Conservation (phyloP, 2,888 invertebrate species). For the Vanessa cardui region DNA sequence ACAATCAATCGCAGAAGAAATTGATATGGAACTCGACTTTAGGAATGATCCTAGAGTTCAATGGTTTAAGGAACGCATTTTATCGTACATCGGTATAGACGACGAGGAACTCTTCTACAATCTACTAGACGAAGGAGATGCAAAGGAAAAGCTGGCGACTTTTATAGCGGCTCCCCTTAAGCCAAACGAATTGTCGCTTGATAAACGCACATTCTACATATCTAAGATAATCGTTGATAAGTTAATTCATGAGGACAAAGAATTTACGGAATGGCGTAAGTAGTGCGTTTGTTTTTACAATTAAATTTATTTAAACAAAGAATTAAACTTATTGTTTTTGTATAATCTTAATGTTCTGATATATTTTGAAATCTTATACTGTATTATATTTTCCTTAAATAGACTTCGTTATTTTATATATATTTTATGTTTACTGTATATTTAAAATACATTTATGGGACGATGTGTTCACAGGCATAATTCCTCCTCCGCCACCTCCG, state of each 20-base stretch:
- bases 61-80: conserved; percentile 87
- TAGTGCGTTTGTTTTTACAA: not conserved
- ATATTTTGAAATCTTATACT: no score
- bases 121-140: conserved; percentile 80
- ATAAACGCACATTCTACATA: conserved; percentile 85
- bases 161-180: conserved; percentile 56
- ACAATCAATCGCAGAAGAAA: conserved; percentile 25
- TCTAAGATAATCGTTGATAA: conserved; percentile 88
- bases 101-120: conserved; percentile 83
- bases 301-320: no score
- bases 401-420: not conserved
- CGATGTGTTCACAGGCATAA: conserved; percentile 52
- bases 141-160: conserved; percentile 66
- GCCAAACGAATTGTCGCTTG: conserved; percentile 65
- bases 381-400: not conserved
- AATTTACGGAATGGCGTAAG: conserved; percentile 90
- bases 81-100: conserved; percentile 81
- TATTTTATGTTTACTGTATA: not conserved
- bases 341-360: no score
- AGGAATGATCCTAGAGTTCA: conserved; percentile 82
- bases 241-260: conserved; percentile 86
- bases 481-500: conserved; percentile 71
- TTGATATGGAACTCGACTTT: conserved; percentile 48
- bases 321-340: no score
- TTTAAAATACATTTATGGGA: no score